Percentiles rank a stretch among this genome's conserved stretches.
Conservation (phyloP, 2,888 invertebrate species). For the Eledona agricola region DNA sequence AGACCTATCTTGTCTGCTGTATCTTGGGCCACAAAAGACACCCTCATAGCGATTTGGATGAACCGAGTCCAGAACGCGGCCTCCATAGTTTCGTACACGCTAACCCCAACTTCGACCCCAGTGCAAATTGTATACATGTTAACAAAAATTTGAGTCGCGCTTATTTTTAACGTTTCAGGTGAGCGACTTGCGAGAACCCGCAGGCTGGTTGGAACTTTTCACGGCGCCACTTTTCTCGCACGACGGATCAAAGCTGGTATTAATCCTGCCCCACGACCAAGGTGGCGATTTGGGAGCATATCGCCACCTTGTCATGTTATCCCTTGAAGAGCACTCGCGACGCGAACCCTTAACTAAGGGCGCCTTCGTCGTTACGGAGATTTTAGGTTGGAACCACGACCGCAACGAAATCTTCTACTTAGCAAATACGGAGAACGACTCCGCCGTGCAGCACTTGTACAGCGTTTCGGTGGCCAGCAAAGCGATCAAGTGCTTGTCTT, state of each 20-base stretch:
- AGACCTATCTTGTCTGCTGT: constrained; percentile 73
- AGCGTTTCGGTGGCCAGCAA: constrained; percentile 68
- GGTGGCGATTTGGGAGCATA: constrained; percentile 66
- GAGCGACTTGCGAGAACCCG: constrained; percentile 60
- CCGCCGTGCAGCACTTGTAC: constrained; percentile 84
- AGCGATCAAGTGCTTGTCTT: constrained; percentile 77
- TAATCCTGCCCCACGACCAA: constrained; percentile 78
- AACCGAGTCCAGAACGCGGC: constrained; percentile 87
- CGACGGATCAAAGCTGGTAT: constrained; percentile 73
- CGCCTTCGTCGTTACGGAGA: constrained; percentile 75
- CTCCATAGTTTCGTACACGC: constrained; percentile 53
- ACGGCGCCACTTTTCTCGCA: constrained; percentile 74
- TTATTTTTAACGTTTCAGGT: constrained; percentile 66
- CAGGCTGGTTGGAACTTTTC: constrained; percentile 85
- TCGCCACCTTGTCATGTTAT: constrained; percentile 71
- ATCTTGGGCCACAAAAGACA: constrained; percentile 76
- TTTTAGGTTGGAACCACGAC: constrained; percentile 75
- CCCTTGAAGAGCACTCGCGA: constrained; percentile 59
- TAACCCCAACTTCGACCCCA: constrained; percentile 31
- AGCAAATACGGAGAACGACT: constrained; percentile 78
- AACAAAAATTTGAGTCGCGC: constrained; percentile 8
- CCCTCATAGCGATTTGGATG: constrained; percentile 85
- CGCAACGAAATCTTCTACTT: constrained; percentile 82
- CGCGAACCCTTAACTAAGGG: constrained; percentile 68
- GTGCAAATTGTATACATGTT: constrained; percentile 37